A percentile compares a stretch with the other conserved stretches of the same genome.
phyloP scores from a whole-genome alignment of 2,797 vertebrate genomes.

The Chiroxiphia lanceolata region DNA sequence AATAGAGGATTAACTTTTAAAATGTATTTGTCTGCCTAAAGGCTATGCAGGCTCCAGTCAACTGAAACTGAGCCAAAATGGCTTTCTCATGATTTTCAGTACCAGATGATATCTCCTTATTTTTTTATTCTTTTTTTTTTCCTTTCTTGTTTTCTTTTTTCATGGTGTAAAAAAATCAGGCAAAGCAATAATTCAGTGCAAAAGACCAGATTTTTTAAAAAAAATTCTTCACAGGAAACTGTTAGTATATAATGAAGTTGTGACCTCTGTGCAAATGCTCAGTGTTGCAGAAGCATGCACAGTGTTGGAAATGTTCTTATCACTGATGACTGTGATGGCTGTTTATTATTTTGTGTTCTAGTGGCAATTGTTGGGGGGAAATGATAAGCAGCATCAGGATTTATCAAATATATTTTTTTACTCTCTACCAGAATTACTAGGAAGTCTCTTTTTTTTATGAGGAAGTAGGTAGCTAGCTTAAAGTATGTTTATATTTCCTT shows the following conservation, averaged over 20 bases:
- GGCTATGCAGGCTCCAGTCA: neutral
- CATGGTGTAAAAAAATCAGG: neutral
- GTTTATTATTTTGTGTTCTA: neutral
- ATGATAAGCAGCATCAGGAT: neutral
- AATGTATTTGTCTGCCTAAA: neutral
- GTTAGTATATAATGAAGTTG: neutral
- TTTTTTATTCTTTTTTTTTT: neutral
- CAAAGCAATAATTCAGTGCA: neutral
- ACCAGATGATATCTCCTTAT: neutral
- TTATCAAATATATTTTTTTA: neutral
- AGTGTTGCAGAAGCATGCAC: neutral
- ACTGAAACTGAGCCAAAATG: neutral
- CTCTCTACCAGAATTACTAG: neutral
- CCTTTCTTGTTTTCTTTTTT: rapidly evolving
- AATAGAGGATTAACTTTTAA: neutral
- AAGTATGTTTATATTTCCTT: neutral
- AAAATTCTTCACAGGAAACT: neutral
- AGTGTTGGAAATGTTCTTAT: neutral
- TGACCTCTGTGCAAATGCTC: neutral
- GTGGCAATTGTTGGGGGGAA: neutral
- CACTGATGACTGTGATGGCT: neutral
- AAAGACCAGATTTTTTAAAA: neutral
- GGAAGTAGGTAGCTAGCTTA: neutral
- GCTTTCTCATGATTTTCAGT: neutral
- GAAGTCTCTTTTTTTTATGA: neutral